Conservation (phyloP, 2,888 invertebrate genomes). For the Calliopum simillimum region DNA sequence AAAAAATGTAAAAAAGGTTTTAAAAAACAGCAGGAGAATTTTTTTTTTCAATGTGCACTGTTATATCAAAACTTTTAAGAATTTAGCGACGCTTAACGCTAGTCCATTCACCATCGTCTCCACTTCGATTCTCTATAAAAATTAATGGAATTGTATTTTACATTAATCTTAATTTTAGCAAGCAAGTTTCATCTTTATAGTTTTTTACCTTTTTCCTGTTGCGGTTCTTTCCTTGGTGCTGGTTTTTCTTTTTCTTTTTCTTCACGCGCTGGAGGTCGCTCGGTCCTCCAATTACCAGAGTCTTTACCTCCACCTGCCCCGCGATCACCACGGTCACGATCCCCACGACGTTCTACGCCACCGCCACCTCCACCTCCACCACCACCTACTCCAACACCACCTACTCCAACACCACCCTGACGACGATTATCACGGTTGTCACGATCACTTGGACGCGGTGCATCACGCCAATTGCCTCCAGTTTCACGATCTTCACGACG, state of each 20-base stretch:
- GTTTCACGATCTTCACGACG: conserved; percentile 51
- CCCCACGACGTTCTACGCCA: conserved; percentile 48
- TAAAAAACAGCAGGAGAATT: conserved; percentile 40
- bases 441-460: conserved; percentile 57
- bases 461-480: conserved; percentile 61
- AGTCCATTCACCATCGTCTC: conserved; percentile 74
- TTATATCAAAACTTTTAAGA: conserved; percentile 11
- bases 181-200: conserved; percentile 5
- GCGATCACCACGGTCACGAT: conserved; percentile 58
- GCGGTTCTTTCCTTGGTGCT: conserved; percentile 54
- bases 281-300: conserved; percentile 63
- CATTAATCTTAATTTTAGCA: conserved; percentile 1
- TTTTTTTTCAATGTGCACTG: conserved; percentile 41
- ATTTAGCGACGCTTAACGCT: conserved; percentile 70
- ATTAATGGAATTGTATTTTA: conserved; percentile 33
- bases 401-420: conserved; percentile 46
- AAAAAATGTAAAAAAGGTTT: conserved; percentile 28
- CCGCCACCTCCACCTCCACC: conserved; percentile 37
- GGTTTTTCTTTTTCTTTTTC: conserved; percentile 63
- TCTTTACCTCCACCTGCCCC: conserved; percentile 53
- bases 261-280: conserved; percentile 59
- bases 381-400: too few species aligned
- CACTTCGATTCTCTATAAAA: conserved; percentile 68
- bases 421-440: conserved; percentile 54
- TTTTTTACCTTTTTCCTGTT: conserved; percentile 57